phyloP scores from a whole-genome alignment of 30 jellyfish, hydroid and myxozoan species.

The Mastigias papua region DNA sequence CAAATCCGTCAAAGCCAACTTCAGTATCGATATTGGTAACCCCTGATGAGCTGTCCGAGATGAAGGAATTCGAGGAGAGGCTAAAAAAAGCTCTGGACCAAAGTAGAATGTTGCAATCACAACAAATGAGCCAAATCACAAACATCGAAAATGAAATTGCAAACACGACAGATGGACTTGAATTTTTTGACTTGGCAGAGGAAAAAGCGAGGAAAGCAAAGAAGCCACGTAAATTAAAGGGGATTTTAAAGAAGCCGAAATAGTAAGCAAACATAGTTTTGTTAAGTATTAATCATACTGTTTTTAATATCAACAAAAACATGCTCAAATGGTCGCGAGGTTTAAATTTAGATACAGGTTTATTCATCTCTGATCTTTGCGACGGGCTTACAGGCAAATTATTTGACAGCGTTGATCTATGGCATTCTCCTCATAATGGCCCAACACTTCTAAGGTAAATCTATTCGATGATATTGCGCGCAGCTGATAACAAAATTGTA shows the following conservation, averaged over 20 bases:
- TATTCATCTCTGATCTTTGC: too few species aligned
- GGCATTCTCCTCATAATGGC: too few species aligned
- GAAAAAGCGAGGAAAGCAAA: slow-evolving; percentile 48
- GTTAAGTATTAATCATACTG: too few species aligned
- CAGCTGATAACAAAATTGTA: too few species aligned
- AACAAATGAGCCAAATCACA: slow-evolving; percentile 84
- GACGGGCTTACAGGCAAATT: too few species aligned
- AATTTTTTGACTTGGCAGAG: slow-evolving; percentile 47
- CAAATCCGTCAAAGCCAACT: slow-evolving; percentile 12
- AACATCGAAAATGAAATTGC: slow-evolving; percentile 66
- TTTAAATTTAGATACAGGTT: too few species aligned
- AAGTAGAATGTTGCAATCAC: slow-evolving; percentile 80
- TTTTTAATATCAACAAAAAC: too few species aligned
- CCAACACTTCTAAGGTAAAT: too few species aligned
- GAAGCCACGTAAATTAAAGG: slow-evolving; percentile 82
- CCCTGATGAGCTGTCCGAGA: slow-evolving; percentile 91
- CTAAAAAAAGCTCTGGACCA: slow-evolving; percentile 92
- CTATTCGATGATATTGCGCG: too few species aligned
- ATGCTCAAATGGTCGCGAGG: too few species aligned
- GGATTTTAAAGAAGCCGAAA: slow-evolving; percentile 95
- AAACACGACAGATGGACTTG: slow-evolving; percentile 58
- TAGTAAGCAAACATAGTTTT: slow-evolving; percentile 70
- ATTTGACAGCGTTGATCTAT: too few species aligned
- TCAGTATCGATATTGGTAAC: slow-evolving; percentile 70
- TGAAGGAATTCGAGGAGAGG: slow-evolving; percentile 88